Percentiles rank a stretch among this genome's conserved stretches.
Conservation (phyloP, 1,140 invertebrate species). For the Apis florea region DNA sequence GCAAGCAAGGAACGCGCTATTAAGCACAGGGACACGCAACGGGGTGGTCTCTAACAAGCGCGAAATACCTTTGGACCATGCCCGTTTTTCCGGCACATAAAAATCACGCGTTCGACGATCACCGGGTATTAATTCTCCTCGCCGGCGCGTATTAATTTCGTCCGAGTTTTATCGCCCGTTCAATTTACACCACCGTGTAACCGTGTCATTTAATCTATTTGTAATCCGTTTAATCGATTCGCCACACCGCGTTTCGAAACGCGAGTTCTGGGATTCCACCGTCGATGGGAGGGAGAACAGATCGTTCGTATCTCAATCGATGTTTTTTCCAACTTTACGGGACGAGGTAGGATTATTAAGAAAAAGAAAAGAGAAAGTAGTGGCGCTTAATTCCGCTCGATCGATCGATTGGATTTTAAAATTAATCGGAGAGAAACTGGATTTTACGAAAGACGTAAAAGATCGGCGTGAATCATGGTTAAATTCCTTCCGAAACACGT, state of each 20-base stretch:
- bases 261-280: neutral
- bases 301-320: neutral
- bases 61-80: neutral
- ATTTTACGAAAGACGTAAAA: no score
- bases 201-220: constrained; percentile 31
- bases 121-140: neutral
- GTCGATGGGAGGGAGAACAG: neutral
- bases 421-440: no score
- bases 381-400: no score
- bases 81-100: neutral
- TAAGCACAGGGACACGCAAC: neutral
- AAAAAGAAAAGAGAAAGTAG: no score
- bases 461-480: no score
- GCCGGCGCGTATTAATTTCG: neutral
- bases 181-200: constrained; percentile 14
- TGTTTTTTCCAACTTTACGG: no score
- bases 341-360: no score
- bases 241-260: neutral
- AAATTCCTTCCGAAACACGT: no score
- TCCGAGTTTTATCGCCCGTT: no score
- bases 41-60: constrained; percentile 3
- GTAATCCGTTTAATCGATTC: constrained; percentile 17
- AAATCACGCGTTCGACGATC: neutral
- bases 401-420: no score
- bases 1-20: neutral